Evolutionary conservation across 2,113 vertebrate genomes (phyloP).

Genomic region (Phalacrocorax brasilianus): DNA sequence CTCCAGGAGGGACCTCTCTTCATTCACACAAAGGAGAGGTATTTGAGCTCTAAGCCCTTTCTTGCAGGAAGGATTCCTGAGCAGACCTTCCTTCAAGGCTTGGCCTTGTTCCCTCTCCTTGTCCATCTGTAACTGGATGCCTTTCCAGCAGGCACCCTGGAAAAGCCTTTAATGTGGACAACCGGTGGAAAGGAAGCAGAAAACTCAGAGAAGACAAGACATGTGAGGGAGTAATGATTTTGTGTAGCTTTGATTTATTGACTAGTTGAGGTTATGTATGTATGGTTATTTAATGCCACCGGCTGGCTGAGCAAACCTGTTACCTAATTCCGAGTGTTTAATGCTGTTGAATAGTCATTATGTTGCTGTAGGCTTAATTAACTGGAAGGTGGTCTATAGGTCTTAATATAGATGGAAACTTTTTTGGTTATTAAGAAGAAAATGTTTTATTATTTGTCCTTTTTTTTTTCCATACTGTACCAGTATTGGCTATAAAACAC

Average conservation of each 20-base stretch:
- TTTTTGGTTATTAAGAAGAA: neutral
- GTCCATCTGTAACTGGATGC: neutral
- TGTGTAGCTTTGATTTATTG: constrained; percentile 34
- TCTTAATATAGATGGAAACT: neutral
- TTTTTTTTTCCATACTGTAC: neutral
- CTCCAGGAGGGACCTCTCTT: neutral
- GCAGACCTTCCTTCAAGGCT: neutral
- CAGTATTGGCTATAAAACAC: neutral
- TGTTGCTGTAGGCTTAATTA: constrained; percentile 11
- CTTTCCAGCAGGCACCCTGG: neutral
- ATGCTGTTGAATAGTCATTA: neutral
- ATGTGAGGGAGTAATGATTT: neutral
- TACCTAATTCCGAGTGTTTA: neutral
- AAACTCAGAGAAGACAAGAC: neutral
- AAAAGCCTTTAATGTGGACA: neutral
- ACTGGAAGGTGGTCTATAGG: neutral
- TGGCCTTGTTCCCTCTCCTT: neutral
- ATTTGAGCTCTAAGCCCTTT: neutral
- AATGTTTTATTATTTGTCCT: neutral
- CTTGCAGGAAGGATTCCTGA: neutral
- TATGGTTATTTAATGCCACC: constrained; percentile 2
- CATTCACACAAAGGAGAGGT: neutral
- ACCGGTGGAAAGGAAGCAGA: neutral
- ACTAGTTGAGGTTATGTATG: neutral
- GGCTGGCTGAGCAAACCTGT: constrained; percentile 5